phyloP scores from a whole-genome alignment of 2,113 vertebrate species.

The Hippocampus guttulatus region DNA sequence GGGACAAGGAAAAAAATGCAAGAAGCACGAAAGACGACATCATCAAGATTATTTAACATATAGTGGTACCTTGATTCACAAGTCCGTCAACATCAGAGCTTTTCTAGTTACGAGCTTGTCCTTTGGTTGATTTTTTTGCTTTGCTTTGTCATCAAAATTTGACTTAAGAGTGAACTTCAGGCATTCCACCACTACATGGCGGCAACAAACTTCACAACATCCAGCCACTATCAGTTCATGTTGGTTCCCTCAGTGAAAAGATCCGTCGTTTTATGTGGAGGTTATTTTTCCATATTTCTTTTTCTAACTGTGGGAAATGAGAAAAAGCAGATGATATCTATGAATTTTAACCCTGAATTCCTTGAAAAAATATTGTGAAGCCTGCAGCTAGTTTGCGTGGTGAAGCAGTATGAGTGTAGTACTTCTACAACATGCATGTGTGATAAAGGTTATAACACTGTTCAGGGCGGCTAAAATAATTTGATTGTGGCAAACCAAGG shows the following conservation, averaged over 20 bases:
- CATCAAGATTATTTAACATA: constrained; percentile 18
- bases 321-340: background rate
- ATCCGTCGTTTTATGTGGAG: background rate
- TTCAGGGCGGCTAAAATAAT: no score
- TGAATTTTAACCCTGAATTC: no score
- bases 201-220: background rate
- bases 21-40: constrained; percentile 19
- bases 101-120: background rate
- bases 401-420: background rate
- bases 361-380: background rate
- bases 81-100: background rate
- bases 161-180: background rate
- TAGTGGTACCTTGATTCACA: background rate
- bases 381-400: background rate
- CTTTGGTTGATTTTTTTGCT: background rate
- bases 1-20: constrained; percentile 26
- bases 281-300: background rate
- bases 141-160: background rate
- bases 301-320: background rate
- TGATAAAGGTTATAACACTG: no score
- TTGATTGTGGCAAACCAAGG: no score
- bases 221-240: background rate
- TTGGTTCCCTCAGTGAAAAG: no score
- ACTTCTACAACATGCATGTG: background rate
- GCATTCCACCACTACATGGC: background rate